phyloP scores from a whole-genome alignment of 2,888 invertebrate genomes.

The Cordilura impudica region DNA sequence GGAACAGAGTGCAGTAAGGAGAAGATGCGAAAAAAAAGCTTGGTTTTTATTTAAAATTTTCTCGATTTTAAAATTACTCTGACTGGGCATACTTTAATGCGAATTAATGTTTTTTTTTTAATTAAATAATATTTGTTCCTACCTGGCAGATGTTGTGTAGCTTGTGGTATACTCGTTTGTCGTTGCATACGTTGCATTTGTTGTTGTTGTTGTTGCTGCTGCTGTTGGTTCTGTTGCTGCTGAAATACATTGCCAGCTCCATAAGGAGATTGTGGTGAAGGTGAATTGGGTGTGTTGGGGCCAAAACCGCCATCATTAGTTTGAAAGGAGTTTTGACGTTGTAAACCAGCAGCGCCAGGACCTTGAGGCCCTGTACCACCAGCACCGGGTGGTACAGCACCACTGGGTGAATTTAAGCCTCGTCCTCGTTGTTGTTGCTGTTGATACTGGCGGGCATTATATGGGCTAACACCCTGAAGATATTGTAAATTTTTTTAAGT shows the following conservation, averaged over 20 bases:
- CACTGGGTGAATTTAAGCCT: constrained; percentile 75
- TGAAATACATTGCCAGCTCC: constrained; percentile 72
- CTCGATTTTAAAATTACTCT: too few relatives aligned
- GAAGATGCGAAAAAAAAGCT: too few relatives aligned
- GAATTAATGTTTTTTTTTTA: too few relatives aligned
- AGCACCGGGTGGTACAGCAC: constrained; percentile 66
- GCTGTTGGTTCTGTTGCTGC: constrained; percentile 69
- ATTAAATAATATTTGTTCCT: constrained; percentile 57
- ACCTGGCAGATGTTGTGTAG: constrained; percentile 78
- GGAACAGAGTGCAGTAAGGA: too few relatives aligned
- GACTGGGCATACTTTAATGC: too few relatives aligned
- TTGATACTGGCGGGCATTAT: constrained; percentile 74
- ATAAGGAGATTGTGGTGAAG: constrained; percentile 74
- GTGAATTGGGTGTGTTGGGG: constrained; percentile 67
- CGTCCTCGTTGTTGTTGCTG: constrained; percentile 72
- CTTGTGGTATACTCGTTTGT: constrained; percentile 77
- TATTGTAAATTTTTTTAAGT: background rate
- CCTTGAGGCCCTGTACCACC: constrained; percentile 57
- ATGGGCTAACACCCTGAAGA: constrained; percentile 73
- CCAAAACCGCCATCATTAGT: constrained; percentile 66
- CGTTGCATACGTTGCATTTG: constrained; percentile 77
- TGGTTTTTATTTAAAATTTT: too few relatives aligned
- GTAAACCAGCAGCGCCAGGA: constrained; percentile 64
- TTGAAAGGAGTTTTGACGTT: constrained; percentile 77
- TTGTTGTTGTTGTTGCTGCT: constrained; percentile 66